A percentile compares a stretch with the other conserved stretches of the same genome.
Evolutionary conservation across 1,140 invertebrate species (phyloP).

Genomic region (Nebria ingens): DNA sequence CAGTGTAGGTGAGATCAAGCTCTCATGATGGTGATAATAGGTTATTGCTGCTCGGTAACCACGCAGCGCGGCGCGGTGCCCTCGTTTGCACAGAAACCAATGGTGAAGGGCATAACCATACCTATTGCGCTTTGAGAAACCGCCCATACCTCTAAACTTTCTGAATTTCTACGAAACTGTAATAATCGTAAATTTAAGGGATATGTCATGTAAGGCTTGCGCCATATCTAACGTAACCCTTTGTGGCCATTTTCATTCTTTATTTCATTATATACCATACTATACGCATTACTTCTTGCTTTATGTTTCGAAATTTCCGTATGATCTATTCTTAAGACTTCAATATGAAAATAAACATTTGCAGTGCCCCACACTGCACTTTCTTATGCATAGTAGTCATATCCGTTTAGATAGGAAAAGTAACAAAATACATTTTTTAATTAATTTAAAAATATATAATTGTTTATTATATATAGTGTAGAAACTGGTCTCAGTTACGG

Average conservation of each 20-base stretch:
- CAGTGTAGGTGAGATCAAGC: not conserved
- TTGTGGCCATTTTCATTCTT: not conserved
- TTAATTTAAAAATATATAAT: too few species aligned
- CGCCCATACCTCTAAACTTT: constrained; percentile 3
- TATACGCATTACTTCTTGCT: not conserved
- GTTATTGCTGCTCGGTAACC: not conserved
- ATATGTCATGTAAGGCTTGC: not conserved
- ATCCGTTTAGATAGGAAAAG: too few species aligned
- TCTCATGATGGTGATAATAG: constrained; percentile 1
- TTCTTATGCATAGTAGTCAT: too few species aligned
- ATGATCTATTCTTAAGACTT: too few species aligned
- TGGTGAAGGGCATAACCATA: not conserved
- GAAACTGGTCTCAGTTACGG: too few species aligned
- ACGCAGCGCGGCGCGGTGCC: not conserved
- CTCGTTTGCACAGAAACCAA: too few species aligned
- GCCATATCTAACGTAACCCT: not conserved
- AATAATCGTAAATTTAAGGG: constrained; percentile 5
- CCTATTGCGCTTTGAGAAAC: not conserved
- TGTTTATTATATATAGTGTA: too few species aligned
- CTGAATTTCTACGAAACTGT: constrained; percentile 4
- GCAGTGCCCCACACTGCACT: too few species aligned
- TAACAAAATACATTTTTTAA: too few species aligned
- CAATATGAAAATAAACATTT: too few species aligned
- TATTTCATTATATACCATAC: too few species aligned
- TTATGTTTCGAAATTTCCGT: not conserved